Evolutionary conservation across 2,888 invertebrate genomes (phyloP), one percentile per base, ranked within the genome.

Genomic region (Drosophila seclusa): DNA sequence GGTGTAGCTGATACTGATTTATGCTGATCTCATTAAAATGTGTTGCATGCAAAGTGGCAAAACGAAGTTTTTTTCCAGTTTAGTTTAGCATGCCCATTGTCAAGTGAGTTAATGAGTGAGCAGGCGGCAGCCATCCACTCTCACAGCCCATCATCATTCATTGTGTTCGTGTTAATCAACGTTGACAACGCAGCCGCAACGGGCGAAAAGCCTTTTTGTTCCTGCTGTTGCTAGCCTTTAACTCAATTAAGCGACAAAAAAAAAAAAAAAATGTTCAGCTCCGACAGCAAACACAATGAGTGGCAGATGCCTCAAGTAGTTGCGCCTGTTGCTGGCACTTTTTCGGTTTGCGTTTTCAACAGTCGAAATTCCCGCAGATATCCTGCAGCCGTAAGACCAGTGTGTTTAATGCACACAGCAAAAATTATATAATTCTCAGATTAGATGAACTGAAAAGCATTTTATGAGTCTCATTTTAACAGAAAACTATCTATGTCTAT

Each of bases 121-220:
- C 38, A 36, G 13, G 21, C 36, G 53, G 7, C 36, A 42, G 27
- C 38, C 21, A 29, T 8, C 48, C 60, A 18, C n/a, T 18, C 45
- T 48, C 53, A 45, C 42, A 53, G 48, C 68, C 75, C 91, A 89
- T 91, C 91, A 89, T 87, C 55, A 38, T 55, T 91, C 91, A 91
- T 91, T 91, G 87, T 70, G 83, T 83, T 91, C 90, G 90, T 86
- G 82, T 87, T 92, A 92, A 92, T 90, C 87, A 90, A 80, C 80
- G 71, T 67, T 85, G 88, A 88, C 84, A 88, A 83, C 71, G 78
- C 75, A 82, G 83, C 83, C 86, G 80, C 88, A 83, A 85, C 78
- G 78, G 78, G 72, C 71, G 74, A 74, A 76, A 88, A 80, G 73
- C 86, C 84, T 74, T 81, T 80, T 71, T 79, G 67, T 78, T 64